These are phyloP conservation scores for Palythoa grandis DNA, from an alignment of 92 coral and sea anemone genomes.

Conservation along the genomic window DNA sequence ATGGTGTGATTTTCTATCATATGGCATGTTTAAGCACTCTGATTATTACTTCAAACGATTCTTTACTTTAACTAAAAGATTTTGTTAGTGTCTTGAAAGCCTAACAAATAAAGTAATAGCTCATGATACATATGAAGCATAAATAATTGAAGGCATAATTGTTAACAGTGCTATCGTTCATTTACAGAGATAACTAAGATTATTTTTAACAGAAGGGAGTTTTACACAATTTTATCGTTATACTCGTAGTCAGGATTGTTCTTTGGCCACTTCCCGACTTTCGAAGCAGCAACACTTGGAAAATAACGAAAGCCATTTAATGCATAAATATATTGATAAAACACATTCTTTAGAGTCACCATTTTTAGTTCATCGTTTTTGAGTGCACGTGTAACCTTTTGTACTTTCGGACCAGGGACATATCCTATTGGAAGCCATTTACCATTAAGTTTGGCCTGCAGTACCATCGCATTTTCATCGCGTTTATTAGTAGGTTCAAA, in stretches of 20 bases:
- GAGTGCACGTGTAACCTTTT: slow-evolving; percentile 35
- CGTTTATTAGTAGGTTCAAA: neutral
- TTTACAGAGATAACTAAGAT: neutral
- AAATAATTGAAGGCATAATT: no score
- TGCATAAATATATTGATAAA: slow-evolving; percentile 16
- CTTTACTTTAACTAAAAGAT: no score
- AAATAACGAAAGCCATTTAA: neutral
- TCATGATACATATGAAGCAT: no score
- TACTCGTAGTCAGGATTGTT: neutral
- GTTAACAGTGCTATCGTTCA: no score
- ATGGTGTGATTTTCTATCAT: neutral
- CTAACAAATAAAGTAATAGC: no score
- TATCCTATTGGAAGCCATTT: slow-evolving; percentile 51
- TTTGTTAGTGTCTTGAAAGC: no score
- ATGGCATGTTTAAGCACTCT: neutral
- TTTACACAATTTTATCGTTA: neutral
- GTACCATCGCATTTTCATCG: neutral
- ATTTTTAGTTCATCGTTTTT: no score
- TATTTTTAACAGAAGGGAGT: neutral
- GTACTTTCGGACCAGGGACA: slow-evolving; percentile 49
- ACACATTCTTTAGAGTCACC: slow-evolving; percentile 6
- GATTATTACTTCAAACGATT: neutral
- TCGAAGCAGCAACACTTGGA: slow-evolving; percentile 2
- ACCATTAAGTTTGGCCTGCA: no score
- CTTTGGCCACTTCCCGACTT: slow-evolving; percentile 12